A percentile compares a stretch with the other conserved stretches of the same genome.
phyloP scores from a whole-genome alignment of 2,888 invertebrate genomes.

The Hemistola chrysoprasaria region DNA sequence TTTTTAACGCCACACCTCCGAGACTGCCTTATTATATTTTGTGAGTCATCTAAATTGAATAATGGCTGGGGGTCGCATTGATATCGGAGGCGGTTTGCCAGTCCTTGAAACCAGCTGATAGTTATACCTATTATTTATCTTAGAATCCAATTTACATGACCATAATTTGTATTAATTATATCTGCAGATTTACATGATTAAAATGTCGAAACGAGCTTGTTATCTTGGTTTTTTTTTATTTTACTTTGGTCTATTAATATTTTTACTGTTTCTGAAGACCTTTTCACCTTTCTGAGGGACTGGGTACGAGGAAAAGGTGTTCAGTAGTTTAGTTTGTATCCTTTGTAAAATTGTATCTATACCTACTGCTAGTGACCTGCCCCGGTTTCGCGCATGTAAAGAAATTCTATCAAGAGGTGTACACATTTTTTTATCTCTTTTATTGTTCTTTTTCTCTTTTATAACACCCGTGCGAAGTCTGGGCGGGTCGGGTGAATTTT shows the following conservation, averaged over 20 bases:
- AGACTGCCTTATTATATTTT: conserved; percentile 82
- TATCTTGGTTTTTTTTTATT: conserved; percentile 47
- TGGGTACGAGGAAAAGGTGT: too few species aligned
- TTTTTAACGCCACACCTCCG: conserved; percentile 78
- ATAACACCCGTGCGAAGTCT: too few species aligned
- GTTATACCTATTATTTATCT: conserved; percentile 67
- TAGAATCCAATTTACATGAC: conserved; percentile 80
- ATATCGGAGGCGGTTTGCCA: conserved; percentile 56
- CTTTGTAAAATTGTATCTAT: too few species aligned
- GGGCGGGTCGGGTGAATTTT: too few species aligned
- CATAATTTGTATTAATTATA: conserved; percentile 82
- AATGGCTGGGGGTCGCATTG: conserved; percentile 59
- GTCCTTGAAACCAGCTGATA: conserved; percentile 68
- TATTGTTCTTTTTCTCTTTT: too few species aligned
- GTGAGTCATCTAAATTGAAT: conserved; percentile 70
- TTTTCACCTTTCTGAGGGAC: too few species aligned
- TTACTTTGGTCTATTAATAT: conserved; percentile 13
- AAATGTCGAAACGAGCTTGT: conserved; percentile 80
- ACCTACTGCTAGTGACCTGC: too few species aligned
- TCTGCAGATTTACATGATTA: conserved; percentile 83
- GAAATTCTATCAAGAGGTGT: too few species aligned
- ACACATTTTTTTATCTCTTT: too few species aligned
- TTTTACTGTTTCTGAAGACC: too few species aligned
- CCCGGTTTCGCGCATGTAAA: too few species aligned
- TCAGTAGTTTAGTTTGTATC: too few species aligned